Evolutionary conservation across 2,113 vertebrate species (phyloP).

Genomic region (Dromiciops gliroides): DNA sequence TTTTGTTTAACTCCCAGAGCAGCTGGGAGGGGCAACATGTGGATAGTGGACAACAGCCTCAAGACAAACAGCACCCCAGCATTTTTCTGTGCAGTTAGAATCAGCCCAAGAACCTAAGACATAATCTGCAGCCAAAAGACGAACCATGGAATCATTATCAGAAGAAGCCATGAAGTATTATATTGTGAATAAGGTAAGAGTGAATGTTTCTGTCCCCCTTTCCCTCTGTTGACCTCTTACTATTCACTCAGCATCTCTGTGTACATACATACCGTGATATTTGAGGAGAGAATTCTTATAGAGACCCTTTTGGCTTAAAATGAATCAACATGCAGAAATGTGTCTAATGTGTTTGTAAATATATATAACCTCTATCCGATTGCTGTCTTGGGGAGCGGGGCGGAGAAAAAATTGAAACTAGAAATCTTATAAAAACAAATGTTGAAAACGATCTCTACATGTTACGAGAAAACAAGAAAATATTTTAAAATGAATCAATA

Average conservation of each 20-base stretch:
- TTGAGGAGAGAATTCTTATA: neutral
- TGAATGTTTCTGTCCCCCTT: slow-evolving; percentile 42
- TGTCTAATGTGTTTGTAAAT: too few species aligned
- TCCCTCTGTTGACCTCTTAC: neutral
- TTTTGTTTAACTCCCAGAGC: neutral
- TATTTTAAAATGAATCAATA: neutral
- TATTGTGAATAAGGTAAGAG: slow-evolving; percentile 84
- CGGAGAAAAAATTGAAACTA: too few species aligned
- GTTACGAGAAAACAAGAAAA: too few species aligned
- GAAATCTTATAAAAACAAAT: too few species aligned
- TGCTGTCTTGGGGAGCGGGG: too few species aligned
- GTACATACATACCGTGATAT: neutral
- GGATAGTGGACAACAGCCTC: neutral
- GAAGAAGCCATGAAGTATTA: slow-evolving; percentile 81
- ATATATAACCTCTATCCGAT: too few species aligned
- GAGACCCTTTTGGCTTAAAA: neutral
- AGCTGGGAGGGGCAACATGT: neutral
- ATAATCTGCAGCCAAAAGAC: slow-evolving; percentile 30
- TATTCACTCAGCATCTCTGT: neutral
- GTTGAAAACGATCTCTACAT: too few species aligned
- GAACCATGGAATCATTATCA: slow-evolving; percentile 82
- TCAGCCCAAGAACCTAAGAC: slow-evolving; percentile 29
- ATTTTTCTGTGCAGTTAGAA: slow-evolving; percentile 31
- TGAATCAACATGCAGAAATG: too few species aligned
- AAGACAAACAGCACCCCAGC: neutral